These are phyloP conservation scores for Hemibagrus wyckioides DNA, from an alignment of 2,113 vertebrate species.

Conservation along the genomic window DNA sequence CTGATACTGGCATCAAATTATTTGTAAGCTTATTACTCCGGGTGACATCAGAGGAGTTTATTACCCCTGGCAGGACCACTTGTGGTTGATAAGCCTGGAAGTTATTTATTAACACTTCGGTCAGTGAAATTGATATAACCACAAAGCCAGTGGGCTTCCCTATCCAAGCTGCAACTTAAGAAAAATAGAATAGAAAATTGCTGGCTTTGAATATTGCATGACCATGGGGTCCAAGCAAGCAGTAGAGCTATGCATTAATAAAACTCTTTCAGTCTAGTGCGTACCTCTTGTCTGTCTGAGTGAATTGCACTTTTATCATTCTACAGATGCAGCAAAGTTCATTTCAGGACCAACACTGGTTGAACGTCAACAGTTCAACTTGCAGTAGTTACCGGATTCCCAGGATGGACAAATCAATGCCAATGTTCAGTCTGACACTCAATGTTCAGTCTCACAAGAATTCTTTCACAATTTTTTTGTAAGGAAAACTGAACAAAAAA, in stretches of 20 bases:
- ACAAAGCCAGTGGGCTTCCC: conserved; percentile 1
- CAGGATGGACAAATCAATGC: background rate
- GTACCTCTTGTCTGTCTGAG: conserved; percentile 30
- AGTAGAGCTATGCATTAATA: conserved; percentile 38
- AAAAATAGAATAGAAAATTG: conserved; percentile 24
- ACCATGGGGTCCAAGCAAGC: conserved; percentile 8
- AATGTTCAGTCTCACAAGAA: background rate
- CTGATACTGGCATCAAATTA: conserved; percentile 15
- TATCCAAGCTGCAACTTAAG: conserved; percentile 11
- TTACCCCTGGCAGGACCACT: conserved; percentile 3
- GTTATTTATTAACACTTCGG: conserved; percentile 23
- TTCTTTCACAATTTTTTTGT: background rate
- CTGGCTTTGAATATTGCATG: conserved; percentile 36
- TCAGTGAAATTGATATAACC: conserved; percentile 8
- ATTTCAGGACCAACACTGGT: conserved; percentile 21
- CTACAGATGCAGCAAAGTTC: conserved; percentile 31
- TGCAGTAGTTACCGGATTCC: background rate
- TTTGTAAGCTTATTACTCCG: conserved; percentile 21
- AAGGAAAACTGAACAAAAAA: background rate
- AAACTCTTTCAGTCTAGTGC: conserved; percentile 29
- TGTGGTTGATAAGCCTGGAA: conserved; percentile 30
- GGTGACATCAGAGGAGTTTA: conserved; percentile 1
- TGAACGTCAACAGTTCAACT: background rate
- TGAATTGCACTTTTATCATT: conserved; percentile 20
- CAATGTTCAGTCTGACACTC: no score